A percentile compares a stretch with the other conserved stretches of the same genome.
These are phyloP conservation scores for Acrocephalus arundinaceus DNA, from an alignment of 2,113 vertebrate species.

Conservation along the genomic window DNA sequence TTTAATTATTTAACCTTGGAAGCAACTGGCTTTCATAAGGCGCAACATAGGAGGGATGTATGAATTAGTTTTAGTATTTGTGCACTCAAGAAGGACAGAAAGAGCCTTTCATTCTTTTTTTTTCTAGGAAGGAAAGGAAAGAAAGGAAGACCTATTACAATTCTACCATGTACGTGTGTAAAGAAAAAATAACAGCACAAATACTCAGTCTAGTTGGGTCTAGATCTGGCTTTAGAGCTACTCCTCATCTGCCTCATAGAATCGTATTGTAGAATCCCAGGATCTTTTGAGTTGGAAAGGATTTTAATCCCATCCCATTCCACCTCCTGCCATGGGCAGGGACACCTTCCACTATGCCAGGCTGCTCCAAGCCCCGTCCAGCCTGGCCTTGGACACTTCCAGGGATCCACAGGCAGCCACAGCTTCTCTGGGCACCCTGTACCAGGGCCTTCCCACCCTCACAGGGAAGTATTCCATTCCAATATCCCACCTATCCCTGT, in stretches of 20 bases:
- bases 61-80: background rate
- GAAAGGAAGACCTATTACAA: background rate
- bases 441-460: background rate
- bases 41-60: accelerated
- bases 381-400: accelerated
- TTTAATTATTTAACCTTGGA: background rate
- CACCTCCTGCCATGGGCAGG: background rate
- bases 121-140: background rate
- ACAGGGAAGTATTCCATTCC: accelerated
- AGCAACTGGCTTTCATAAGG: background rate
- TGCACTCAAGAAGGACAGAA: background rate
- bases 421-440: background rate
- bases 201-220: background rate
- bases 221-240: background rate
- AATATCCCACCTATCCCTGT: accelerated
- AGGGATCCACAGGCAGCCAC: background rate
- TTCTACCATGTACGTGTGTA: accelerated
- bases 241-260: background rate
- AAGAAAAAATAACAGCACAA: background rate
- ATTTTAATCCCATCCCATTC: background rate
- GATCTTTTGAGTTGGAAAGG: background rate
- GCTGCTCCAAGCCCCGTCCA: accelerated
- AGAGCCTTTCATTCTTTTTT: background rate
- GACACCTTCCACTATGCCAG: background rate
- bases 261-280: background rate